These are phyloP conservation scores for Acropora tenuis DNA, from an alignment of 64 coral and sea anemone species.

Conservation along the genomic window DNA sequence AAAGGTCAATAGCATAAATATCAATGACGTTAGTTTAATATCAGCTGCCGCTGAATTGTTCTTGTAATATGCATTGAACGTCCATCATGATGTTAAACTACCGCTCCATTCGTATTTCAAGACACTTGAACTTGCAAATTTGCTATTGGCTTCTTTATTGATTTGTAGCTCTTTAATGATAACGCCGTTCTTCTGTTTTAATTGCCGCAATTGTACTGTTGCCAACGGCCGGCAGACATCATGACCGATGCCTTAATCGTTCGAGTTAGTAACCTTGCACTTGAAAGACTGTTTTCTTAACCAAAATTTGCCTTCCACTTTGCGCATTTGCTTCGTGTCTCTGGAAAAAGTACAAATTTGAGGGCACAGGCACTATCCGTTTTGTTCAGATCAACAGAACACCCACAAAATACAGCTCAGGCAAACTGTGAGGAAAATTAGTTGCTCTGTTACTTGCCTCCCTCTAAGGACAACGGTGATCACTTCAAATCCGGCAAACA, in stretches of 20 bases:
- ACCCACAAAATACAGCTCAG: too few relatives aligned
- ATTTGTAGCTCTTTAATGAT: neutral
- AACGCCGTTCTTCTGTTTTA: neutral
- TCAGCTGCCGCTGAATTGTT: neutral
- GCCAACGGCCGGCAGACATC: neutral
- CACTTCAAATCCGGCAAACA: neutral
- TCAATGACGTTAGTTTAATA: neutral
- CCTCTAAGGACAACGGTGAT: neutral
- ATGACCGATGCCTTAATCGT: too few relatives aligned
- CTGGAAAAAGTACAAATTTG: neutral
- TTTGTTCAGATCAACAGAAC: too few relatives aligned
- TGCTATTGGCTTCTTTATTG: neutral
- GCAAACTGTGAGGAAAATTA: neutral
- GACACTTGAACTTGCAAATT: conserved; percentile 16
- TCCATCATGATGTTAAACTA: neutral
- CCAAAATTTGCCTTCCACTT: neutral
- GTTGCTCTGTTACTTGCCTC: neutral
- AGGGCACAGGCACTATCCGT: neutral
- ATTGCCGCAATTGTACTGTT: neutral
- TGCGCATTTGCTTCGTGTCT: neutral
- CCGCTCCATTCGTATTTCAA: neutral
- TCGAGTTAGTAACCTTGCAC: too few relatives aligned
- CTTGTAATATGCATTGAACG: neutral
- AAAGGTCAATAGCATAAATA: neutral
- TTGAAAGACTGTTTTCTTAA: neutral